Evolutionary conservation across 2,113 vertebrate species (phyloP).

Genomic region (Notiomystis cincta): DNA sequence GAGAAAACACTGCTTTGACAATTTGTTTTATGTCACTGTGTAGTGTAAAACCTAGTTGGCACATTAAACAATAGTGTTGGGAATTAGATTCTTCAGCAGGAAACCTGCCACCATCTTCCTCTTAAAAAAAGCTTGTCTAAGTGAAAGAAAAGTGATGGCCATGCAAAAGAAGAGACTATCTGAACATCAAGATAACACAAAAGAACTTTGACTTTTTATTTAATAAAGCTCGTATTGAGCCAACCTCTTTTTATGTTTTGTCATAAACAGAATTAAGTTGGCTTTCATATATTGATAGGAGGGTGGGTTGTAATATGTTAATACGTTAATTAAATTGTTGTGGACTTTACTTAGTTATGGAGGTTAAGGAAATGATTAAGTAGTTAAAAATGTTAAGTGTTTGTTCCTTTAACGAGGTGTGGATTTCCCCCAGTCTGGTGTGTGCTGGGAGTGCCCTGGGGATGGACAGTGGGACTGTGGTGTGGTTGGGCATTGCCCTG

Average conservation of each 20-base stretch:
- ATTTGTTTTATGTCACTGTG: neutral
- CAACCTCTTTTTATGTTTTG: neutral
- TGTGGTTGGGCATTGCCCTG: no score
- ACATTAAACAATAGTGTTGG: neutral
- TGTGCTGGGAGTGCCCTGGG: no score
- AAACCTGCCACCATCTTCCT: neutral
- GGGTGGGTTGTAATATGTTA: no score
- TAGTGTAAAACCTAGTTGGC: neutral
- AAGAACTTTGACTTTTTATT: neutral
- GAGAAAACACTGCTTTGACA: neutral
- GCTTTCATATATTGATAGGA: no score
- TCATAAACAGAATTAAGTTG: no score
- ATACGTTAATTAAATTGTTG: no score
- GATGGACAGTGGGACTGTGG: no score
- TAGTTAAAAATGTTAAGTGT: no score
- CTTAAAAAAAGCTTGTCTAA: neutral
- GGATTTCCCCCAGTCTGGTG: no score
- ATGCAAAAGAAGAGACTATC: neutral
- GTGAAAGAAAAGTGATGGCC: neutral
- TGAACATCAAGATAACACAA: neutral
- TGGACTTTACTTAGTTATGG: no score
- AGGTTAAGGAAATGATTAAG: no score
- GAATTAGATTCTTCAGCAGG: neutral
- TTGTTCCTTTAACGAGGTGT: no score
- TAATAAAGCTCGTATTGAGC: neutral